phyloP scores from a whole-genome alignment of 2,113 vertebrate species.

The Ctenodactylus gundi region DNA sequence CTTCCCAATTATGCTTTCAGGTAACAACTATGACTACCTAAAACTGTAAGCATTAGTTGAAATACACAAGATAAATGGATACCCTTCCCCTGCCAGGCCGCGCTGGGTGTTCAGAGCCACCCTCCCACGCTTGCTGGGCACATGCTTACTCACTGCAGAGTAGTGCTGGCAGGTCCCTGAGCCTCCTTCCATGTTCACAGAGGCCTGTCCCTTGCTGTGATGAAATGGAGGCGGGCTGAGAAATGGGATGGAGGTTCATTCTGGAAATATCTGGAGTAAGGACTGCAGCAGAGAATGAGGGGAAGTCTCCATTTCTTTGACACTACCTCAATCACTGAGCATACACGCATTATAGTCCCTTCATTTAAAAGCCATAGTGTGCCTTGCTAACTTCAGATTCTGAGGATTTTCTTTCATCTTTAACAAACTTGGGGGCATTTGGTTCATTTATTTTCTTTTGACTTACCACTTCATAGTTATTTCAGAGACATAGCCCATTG shows the following conservation, averaged over 20 bases:
- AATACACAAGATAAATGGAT: neutral
- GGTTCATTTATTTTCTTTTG: slow-evolving; percentile 40
- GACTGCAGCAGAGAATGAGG: neutral
- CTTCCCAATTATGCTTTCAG: neutral
- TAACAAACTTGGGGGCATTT: neutral
- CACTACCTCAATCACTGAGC: neutral
- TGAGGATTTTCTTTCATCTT: slow-evolving; percentile 2
- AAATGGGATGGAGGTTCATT: neutral
- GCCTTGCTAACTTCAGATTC: neutral
- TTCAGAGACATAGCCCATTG: neutral
- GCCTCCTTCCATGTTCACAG: neutral
- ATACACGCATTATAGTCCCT: neutral
- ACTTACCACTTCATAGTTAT: neutral
- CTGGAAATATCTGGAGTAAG: neutral
- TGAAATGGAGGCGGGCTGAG: neutral
- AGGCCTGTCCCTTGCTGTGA: neutral
- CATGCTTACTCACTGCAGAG: no score
- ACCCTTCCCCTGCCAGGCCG: neutral
- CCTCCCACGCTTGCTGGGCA: no score
- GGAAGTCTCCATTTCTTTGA: neutral
- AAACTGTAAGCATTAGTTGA: slow-evolving; percentile 30
- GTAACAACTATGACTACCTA: neutral
- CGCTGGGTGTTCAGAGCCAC: no score
- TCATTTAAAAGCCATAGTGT: neutral
- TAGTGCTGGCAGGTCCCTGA: no score